Evolutionary conservation across 1,140 invertebrate species (phyloP), one percentile per base, ranked within the genome.

Genomic region (Drosophila bocqueti): DNA sequence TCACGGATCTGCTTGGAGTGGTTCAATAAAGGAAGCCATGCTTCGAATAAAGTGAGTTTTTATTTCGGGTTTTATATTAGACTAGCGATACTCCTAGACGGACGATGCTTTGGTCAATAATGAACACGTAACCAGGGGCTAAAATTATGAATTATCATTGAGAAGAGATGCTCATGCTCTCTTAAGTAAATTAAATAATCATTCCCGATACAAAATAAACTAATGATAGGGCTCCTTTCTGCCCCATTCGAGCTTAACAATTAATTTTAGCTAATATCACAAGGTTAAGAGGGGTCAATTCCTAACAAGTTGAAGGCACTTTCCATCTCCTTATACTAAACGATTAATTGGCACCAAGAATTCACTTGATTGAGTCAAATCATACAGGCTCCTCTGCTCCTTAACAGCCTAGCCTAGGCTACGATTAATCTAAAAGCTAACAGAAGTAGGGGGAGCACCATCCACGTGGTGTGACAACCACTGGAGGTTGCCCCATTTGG

Each of bases 281-380:
- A 89, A 74, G 50, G 68, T 89, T 89, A 29, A 78, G 74, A 84
- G 84, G 75, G 67, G 85, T 79, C 84, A 89, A 79, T 76, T 83
- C 81, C 77, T 75, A 76, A 67, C 73, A 58, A 58, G 66, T 71
- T 63, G 52, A 89, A 89, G 84, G 85, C 84, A 89, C 84, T 43
- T 52, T 62, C 68, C 72, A 69, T 58, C 66, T 90, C 43, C 50
- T 81, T 81, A 68, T 38, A 63, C 46, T 79, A 81, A 74, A 71
- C 1, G 81, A 75, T 72, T 81, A 81, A 81, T 92, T 92, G 91
- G 91, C 91, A 92, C 91, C 91, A 91, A 92, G 91, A 92, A 92
- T 92, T 91, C 91, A 92, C 91, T 91, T 92, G 86, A 84, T 89
- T 65, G 55, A 71, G 76, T 82, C 46, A 42, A 59, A 75, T 72